Conservation (phyloP, 2,113 vertebrate genomes). For the Laticauda colubrina region DNA sequence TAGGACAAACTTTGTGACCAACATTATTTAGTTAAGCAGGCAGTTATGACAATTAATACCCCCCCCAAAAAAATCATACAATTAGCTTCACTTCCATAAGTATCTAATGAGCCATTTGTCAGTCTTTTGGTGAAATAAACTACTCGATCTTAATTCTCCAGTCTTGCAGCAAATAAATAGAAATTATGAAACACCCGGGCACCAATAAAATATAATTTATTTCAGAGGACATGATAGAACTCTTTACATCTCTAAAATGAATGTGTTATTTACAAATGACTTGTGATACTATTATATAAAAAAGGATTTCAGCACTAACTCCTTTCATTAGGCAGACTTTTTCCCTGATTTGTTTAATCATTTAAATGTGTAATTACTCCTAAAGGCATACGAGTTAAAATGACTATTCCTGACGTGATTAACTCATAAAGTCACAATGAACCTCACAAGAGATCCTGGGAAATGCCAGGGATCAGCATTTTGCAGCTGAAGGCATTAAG, state of each 20-base stretch:
- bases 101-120: slow-evolving; percentile 79
- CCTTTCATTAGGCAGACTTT: slow-evolving; percentile 68
- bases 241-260: slow-evolving; percentile 72
- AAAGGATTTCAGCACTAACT: slow-evolving; percentile 65
- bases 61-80: slow-evolving; percentile 68
- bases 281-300: slow-evolving; percentile 70
- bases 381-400: slow-evolving; percentile 69
- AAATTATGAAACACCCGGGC: slow-evolving; percentile 73
- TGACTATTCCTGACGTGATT: slow-evolving; percentile 65
- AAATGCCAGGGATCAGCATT: slow-evolving; percentile 24
- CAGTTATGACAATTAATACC: slow-evolving; percentile 67
- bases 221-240: slow-evolving; percentile 71
- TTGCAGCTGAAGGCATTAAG: slow-evolving; percentile 54
- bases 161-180: slow-evolving; percentile 78
- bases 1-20: slow-evolving; percentile 58
- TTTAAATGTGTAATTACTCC: slow-evolving; percentile 75
- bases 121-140: slow-evolving; percentile 76
- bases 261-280: slow-evolving; percentile 73
- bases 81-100: slow-evolving; percentile 73
- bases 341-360: slow-evolving; percentile 75
- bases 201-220: slow-evolving; percentile 78
- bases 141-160: slow-evolving; percentile 77
- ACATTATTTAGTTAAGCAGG: slow-evolving; percentile 62
- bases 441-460: slow-evolving; percentile 62
- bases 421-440: slow-evolving; percentile 63